Conservation (phyloP, 2,888 invertebrate species). For the Uropetala carovei region DNA sequence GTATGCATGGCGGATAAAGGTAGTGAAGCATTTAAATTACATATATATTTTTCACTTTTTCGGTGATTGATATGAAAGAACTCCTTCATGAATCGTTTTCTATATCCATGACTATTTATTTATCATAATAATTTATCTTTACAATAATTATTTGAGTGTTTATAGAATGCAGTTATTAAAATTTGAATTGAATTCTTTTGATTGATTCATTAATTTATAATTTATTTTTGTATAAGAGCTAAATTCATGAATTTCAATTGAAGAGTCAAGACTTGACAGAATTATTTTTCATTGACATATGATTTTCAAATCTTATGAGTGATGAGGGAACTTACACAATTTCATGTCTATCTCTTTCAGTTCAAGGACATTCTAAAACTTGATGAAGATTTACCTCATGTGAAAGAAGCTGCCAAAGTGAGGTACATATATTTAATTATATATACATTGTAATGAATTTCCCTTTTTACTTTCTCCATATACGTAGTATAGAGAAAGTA, state of each 20-base stretch:
- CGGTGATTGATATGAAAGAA: neutral
- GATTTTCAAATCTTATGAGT: neutral
- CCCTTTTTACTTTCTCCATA: too few relatives aligned
- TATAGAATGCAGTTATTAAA: too few relatives aligned
- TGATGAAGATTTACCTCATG: slow-evolving; percentile 93
- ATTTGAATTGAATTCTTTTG: too few relatives aligned
- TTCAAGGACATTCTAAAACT: slow-evolving; percentile 93
- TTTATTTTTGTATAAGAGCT: too few relatives aligned
- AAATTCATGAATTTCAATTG: neutral
- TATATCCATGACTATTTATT: neutral
- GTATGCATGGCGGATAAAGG: too few relatives aligned
- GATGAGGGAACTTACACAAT: neutral
- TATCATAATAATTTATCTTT: too few relatives aligned
- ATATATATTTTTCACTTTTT: too few relatives aligned
- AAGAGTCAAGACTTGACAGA: neutral
- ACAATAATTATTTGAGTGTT: too few relatives aligned
- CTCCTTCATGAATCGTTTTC: neutral
- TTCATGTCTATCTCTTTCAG: slow-evolving; percentile 75
- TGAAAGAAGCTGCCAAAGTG: slow-evolving; percentile 93
- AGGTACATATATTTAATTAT: slow-evolving; percentile 75
- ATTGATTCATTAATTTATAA: too few relatives aligned
- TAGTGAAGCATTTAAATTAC: too few relatives aligned
- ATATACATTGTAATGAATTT: neutral
- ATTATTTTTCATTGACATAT: neutral
- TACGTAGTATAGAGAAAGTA: too few relatives aligned